A percentile compares a stretch with the other conserved stretches of the same genome.
Conservation (phyloP, 2,888 invertebrate species). For the Pelosia muscerda region DNA sequence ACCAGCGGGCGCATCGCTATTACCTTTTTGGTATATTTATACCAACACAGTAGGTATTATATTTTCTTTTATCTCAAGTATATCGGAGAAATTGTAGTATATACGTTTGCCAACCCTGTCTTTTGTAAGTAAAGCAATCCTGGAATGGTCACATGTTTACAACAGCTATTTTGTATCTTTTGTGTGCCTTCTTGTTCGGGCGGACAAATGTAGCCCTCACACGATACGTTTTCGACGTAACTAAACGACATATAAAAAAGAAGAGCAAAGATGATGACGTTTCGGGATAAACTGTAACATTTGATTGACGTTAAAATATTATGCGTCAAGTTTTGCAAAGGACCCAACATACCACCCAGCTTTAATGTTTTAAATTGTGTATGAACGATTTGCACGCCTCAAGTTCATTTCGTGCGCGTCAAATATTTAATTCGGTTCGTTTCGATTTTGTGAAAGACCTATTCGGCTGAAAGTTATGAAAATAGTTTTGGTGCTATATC, state of each 20-base stretch:
- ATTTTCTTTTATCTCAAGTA: not conserved
- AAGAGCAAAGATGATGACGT: slow-evolving; percentile 32
- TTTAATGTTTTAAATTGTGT: slow-evolving; percentile 21
- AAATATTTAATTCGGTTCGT: too few relatives aligned
- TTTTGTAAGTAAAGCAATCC: slow-evolving; percentile 22
- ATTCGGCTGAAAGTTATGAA: too few relatives aligned
- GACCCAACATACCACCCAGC: slow-evolving; percentile 26
- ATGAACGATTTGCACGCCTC: slow-evolving; percentile 13
- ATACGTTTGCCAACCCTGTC: not conserved
- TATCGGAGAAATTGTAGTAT: not conserved
- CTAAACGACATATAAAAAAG: slow-evolving; percentile 40
- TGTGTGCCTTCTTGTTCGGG: slow-evolving; percentile 37
- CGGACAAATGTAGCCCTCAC: slow-evolving; percentile 49
- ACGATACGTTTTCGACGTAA: slow-evolving; percentile 36
- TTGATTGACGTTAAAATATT: slow-evolving; percentile 49
- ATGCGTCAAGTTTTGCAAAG: slow-evolving; percentile 33
- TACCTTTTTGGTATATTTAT: too few relatives aligned
- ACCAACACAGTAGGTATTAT: too few relatives aligned
- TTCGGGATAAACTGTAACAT: slow-evolving; percentile 37
- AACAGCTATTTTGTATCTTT: slow-evolving; percentile 45
- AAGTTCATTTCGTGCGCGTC: not conserved
- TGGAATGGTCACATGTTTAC: slow-evolving; percentile 37
- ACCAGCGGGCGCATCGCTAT: too few relatives aligned
- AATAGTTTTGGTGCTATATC: too few relatives aligned
- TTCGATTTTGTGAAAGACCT: too few relatives aligned